Evolutionary conservation across 2,888 invertebrate species (phyloP), one percentile per base, ranked within the genome.

Genomic region (Auanema sp.): DNA sequence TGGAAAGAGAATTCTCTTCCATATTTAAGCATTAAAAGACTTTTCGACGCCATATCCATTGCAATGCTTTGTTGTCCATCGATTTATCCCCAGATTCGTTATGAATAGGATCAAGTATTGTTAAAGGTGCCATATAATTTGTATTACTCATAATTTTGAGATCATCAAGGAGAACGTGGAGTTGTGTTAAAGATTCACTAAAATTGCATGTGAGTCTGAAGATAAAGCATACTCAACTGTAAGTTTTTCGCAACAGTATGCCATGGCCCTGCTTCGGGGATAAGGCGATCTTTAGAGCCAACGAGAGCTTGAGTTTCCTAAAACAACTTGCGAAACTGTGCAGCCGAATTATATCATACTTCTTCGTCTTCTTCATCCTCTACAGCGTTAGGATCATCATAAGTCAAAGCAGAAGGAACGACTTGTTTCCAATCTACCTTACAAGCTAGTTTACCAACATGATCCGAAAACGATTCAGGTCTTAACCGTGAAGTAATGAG

Each of bases 221-320:
- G 25, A 16, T 41, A 6, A 23, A n/a, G n/a, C n/a, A 51, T 53
- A 51, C 56, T 72, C 53, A 40, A 82, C 82, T 80, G 79, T 24
- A 82, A 62, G 58, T 70, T 64, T 61, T 81, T 81, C 8, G 81
- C 82, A 5, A 83, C 82, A 6, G 54, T 57, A n/a, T 77, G 77
- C 83, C 82, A 83, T 3, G 82, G 82, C 8, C 83, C 83, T 0
- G 79, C 81, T 24, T 74, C 77, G 1, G 79, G 80, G 6, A 68
- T 68, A 11, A 71, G 59, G 12, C 63, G 40, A n/a, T 75, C 68
- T 5, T 70, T 71, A 12, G 58, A 41, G 33, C 33, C 33, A 8
- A 33, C 33, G 8, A 8, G 33, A 33, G 33, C 33, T 33, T 5
- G 33, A 33, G 33, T 33, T 33, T 33, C 33, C 33, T 33, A 33